Evolutionary conservation across 2,113 vertebrate species (phyloP).

Genomic region (Microcebus tavaratra): DNA sequence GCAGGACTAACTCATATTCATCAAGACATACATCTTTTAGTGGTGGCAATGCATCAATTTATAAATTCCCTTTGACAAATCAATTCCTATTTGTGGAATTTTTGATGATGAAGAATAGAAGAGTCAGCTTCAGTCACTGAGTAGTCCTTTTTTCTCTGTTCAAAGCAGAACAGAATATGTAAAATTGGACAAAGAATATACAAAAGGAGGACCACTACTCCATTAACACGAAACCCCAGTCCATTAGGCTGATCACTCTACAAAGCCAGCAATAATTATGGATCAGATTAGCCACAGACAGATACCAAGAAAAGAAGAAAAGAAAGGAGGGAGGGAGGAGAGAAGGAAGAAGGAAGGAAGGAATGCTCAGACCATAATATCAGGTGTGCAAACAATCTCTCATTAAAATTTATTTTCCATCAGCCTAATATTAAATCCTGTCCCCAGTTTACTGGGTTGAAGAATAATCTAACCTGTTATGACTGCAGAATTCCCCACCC

Average conservation of each 20-base stretch:
- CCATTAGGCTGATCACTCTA: not conserved
- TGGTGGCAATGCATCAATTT: not conserved
- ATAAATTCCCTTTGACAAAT: not conserved
- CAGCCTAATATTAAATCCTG: not conserved
- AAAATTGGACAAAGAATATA: not conserved
- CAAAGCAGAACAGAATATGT: too few relatives aligned
- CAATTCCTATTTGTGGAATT: not conserved
- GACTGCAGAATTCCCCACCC: not conserved
- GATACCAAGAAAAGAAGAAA: not conserved
- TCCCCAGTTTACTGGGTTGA: not conserved
- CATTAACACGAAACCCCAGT: not conserved
- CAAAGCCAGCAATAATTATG: not conserved
- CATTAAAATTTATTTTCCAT: not conserved
- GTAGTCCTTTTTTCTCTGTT: not conserved
- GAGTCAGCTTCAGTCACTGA: not conserved
- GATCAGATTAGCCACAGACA: not conserved
- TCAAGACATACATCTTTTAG: not conserved
- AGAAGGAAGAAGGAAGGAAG: too few relatives aligned
- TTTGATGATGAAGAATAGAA: not conserved
- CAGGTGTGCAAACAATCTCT: not conserved
- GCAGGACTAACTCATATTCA: not conserved
- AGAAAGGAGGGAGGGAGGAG: not conserved
- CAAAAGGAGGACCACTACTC: not conserved
- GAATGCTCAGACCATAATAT: not conserved
- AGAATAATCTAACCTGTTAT: not conserved